Conservation (phyloP, 2,113 vertebrate species). For the Rynchops niger region DNA sequence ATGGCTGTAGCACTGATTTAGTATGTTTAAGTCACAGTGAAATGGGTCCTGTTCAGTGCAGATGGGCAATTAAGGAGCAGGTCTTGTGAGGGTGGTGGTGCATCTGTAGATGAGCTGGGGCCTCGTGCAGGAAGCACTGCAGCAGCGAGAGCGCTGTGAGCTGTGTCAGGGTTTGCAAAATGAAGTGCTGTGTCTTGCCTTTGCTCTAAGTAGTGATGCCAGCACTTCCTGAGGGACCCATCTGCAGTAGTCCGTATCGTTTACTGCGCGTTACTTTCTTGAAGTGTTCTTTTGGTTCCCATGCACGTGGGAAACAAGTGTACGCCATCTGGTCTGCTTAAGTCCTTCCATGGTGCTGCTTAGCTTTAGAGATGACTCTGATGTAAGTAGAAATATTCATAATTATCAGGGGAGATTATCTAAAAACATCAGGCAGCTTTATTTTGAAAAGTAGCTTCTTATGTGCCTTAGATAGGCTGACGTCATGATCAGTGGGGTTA, state of each 20-base stretch:
- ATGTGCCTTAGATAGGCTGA: not conserved
- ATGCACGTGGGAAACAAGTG: not conserved
- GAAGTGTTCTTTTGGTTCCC: not conserved
- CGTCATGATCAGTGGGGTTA: not conserved
- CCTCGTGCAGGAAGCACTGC: not conserved
- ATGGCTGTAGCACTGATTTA: not conserved
- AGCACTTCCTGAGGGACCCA: not conserved
- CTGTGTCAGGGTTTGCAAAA: not conserved
- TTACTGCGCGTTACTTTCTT: not conserved
- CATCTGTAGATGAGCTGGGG: not conserved
- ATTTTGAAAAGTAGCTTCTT: not conserved
- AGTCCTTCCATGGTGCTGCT: not conserved
- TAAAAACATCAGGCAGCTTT: not conserved
- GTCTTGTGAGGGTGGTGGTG: not conserved
- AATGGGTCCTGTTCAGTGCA: not conserved
- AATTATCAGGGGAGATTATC: not conserved
- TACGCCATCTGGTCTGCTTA: not conserved
- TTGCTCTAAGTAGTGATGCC: not conserved
- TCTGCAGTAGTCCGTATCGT: not conserved
- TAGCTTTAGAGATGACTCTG: not conserved
- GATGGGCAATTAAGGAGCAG: not conserved
- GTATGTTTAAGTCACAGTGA: not conserved
- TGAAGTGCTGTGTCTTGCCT: not conserved
- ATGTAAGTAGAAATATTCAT: not conserved
- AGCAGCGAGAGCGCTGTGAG: rapidly evolving